Evolutionary conservation across 2,113 vertebrate genomes (phyloP), one percentile per base, ranked within the genome.

Genomic region (Bufo gargarizans): DNA sequence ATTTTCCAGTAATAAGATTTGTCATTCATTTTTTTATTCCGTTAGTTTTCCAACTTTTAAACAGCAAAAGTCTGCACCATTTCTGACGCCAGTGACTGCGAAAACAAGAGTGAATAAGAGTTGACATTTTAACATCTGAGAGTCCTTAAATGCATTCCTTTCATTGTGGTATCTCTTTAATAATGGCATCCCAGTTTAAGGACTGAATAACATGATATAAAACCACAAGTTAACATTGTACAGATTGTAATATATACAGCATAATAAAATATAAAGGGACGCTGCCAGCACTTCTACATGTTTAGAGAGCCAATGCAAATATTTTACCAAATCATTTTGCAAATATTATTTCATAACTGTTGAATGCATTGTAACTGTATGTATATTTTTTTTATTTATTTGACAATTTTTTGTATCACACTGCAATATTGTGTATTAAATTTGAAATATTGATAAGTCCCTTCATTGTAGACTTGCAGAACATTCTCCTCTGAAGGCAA

Each of bases 1-100:
- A 47, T 74, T 93, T 95, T 95, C 94, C 95, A 93, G 93, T 93
- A 95, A 93, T 78, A 78, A 92, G 88, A 92, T 95, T 95, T 94
- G 92, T 95, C 93, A 96, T 93, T 90, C 90, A 91, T 93, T 92
- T 92, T 89, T 92, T 92, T 91, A 90, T 91, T 85, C 90, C 89
- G 90, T 87, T 91, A 91, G 89, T 89, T 93, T 95, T 93, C 93
- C 93, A 84, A 77, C 43, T 14, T 82, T 49, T 50, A 74, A 93
- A 94, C 91, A 91, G 91, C 91, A 91, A 94, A 91, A 94, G 92
- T 91, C 93, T 93, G 90, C 90, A 89, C 91, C 94, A 93, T 92
- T 92, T 93, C 86, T 90, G 67, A 93, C 93, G 92, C 92, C 90
- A 94, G 93, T 91, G 90, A 90, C 89, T 91, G 87, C 82, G 90